Conservation (phyloP, 1,140 invertebrate species). For the Drosophila chauvacae region DNA sequence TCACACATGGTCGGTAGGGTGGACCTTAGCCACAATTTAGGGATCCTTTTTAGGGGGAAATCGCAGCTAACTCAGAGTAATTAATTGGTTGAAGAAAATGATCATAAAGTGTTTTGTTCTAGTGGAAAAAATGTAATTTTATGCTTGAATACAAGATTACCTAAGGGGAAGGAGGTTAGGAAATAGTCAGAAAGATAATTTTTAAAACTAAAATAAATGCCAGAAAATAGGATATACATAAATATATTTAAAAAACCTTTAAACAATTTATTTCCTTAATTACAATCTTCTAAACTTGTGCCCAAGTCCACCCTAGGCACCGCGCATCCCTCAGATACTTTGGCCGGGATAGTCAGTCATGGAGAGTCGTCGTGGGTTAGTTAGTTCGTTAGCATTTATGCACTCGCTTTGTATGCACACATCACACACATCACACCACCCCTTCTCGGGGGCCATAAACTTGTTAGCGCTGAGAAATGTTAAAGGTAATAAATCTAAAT, state of each 20-base stretch:
- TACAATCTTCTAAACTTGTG: background rate
- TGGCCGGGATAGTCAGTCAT: constrained; percentile 16
- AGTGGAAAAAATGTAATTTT: background rate
- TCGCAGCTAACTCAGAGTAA: background rate
- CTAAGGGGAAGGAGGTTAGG: background rate
- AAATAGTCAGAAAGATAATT: background rate
- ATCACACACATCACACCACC: background rate
- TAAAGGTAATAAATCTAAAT: constrained; percentile 67
- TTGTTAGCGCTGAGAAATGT: constrained; percentile 61
- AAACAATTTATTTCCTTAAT: background rate
- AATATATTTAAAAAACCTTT: too few species aligned
- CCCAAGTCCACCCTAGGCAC: constrained; percentile 19
- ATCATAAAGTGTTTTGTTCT: background rate
- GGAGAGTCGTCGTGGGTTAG: constrained; percentile 70
- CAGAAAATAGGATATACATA: background rate
- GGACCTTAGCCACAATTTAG: background rate
- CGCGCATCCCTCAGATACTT: constrained; percentile 21
- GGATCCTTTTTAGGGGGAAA: background rate
- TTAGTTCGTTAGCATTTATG: constrained; percentile 81
- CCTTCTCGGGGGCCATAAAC: constrained; percentile 24
- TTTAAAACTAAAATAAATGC: background rate
- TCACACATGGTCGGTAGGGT: constrained; percentile 6
- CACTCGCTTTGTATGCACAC: constrained; percentile 61
- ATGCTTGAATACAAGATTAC: background rate
- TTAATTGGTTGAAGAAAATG: background rate